Base-by-base conservation (phyloP, 2,888 invertebrate genomes). In the Rhaphigaster nebulosa region DNA sequence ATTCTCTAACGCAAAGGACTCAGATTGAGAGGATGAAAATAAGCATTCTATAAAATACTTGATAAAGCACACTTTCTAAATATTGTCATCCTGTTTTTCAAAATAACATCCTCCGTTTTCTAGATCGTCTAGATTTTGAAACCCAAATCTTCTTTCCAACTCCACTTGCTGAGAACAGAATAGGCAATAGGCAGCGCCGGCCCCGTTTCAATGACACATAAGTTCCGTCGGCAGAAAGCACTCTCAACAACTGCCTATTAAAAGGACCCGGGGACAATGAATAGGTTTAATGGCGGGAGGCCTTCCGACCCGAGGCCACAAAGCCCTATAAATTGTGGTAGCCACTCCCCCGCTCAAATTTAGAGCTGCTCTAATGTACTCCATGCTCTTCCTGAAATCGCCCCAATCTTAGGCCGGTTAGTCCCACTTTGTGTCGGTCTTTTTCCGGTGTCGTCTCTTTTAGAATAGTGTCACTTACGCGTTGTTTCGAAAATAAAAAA, bases 211-310 rank as follows among this genome's bases (percentile, higher is more conserved):
- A 76, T 38, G 34, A 76, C 34, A 76, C 34, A 76, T 38, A 76
- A 76, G 70, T 38, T 38, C 38, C 70, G 70, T 8, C 70, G 38
- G 8, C 23, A 38, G 70, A 76, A 76, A 76, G 70, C 20, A 76
- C 38, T 38, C 70, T 76, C 70, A 76, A 76, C 70, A 76, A 76
- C 70, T 76, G 70, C 70, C 70, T 76, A 76, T 76, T 76, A 76
- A 76, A 76, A 76, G 38, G 70, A 34, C 70, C 29, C 10, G 34
- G 70, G 70, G 34, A 76, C 70, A 76, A 76, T 76, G 70, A 38
- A 76, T 76, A 76, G 70, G 70, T 76, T 76, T 38, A 76, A 76
- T 76, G 70, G 70, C 34, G 70, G 70, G 70, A n/a, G 70, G 70
- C 34, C 70, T 76, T 76, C 38, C 70, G 70, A 76, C 70, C 70